A percentile compares a stretch with the other conserved stretches of the same genome.
Conservation (phyloP, 2,113 vertebrate genomes). For the Piprites chloris region DNA sequence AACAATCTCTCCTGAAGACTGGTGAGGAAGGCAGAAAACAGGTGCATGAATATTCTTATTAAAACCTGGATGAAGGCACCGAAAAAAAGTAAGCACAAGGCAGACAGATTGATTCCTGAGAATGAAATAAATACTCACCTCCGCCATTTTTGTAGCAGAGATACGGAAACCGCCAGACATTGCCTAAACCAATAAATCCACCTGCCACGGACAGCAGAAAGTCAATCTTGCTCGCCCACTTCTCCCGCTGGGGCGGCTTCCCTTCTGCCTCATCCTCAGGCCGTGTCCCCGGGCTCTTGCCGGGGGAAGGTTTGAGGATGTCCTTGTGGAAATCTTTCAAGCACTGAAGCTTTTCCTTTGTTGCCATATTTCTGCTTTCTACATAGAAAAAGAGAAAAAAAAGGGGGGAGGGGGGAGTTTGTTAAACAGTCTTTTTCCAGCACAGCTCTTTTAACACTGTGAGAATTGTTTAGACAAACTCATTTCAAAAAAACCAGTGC, state of each 20-base stretch:
- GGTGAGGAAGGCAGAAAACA: background rate
- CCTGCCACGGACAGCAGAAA: slow-evolving; percentile 97
- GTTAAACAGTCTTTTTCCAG: background rate
- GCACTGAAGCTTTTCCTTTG: slow-evolving; percentile 96
- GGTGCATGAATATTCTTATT: background rate
- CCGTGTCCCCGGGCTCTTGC: slow-evolving; percentile 93
- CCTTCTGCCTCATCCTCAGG: slow-evolving; percentile 96
- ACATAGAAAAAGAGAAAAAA: background rate
- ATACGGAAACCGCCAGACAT: slow-evolving; percentile 98
- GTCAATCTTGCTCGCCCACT: slow-evolving; percentile 98
- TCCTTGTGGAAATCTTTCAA: slow-evolving; percentile 99
- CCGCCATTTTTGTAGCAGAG: slow-evolving; percentile 99
- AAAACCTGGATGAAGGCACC: background rate
- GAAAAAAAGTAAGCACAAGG: accelerated
- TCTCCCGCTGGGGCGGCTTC: slow-evolving; percentile 91
- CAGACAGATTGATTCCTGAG: background rate
- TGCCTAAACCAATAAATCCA: slow-evolving; percentile 95
- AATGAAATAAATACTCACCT: slow-evolving; percentile 73
- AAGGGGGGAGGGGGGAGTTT: background rate
- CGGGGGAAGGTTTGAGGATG: slow-evolving; percentile 94
- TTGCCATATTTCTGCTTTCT: slow-evolving; percentile 83
- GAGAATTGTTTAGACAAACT: background rate
- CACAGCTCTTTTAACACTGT: background rate
- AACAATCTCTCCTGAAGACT: background rate
- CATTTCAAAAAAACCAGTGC: background rate